Conservation (phyloP, 1,140 invertebrate genomes). For the Bombus polaris region DNA sequence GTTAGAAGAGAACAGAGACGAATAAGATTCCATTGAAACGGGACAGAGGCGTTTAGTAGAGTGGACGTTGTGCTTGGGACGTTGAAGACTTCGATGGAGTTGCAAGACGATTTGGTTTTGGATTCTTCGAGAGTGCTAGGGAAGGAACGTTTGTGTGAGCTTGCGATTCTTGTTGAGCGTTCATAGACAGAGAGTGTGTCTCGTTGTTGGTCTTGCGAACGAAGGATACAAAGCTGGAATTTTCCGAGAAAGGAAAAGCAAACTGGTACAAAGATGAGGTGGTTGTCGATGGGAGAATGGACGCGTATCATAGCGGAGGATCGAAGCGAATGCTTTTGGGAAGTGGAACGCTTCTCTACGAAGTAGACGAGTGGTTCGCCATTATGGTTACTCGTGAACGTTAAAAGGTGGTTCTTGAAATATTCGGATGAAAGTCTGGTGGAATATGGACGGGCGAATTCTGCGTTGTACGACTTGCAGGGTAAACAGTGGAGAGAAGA, state of each 20-base stretch:
- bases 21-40: conserved; percentile 10
- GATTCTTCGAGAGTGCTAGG: conserved; percentile 35
- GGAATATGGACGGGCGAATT: conserved; percentile 22
- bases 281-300: conserved; percentile 17
- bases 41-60: conserved; percentile 28
- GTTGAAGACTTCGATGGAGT: conserved; percentile 54
- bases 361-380: conserved; percentile 16
- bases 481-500: conserved; percentile 46
- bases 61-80: conserved; percentile 50
- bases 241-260: conserved; percentile 1
- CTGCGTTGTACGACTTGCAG: conserved; percentile 28
- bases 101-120: conserved; percentile 68
- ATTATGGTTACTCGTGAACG: conserved; percentile 20
- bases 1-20: conserved; percentile 15
- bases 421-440: background rate
- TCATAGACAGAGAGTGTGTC: background rate
- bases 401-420: conserved; percentile 32
- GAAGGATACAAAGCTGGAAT: conserved; percentile 45
- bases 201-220: conserved; percentile 1
- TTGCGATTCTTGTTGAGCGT: background rate
- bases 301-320: background rate
- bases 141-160: background rate
- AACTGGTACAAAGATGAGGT: conserved; percentile 24
- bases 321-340: background rate
- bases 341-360: conserved; percentile 4